A percentile compares a stretch with the other conserved stretches of the same genome.
Conservation (phyloP, 2,797 vertebrate species). For the Poecilia picta region DNA sequence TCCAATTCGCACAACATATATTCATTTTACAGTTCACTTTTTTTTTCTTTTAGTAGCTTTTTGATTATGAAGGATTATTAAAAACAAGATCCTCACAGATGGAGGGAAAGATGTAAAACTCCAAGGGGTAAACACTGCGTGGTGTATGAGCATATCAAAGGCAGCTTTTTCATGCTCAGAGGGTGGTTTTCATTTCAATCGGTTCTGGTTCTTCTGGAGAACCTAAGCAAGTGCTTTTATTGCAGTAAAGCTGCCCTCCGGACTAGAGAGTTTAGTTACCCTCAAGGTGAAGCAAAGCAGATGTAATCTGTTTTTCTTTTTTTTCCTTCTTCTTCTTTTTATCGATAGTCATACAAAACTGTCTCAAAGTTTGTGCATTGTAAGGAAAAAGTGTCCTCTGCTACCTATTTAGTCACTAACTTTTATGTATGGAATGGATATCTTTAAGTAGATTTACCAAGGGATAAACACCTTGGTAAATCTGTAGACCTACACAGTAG, state of each 20-base stretch:
- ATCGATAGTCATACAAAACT: not conserved
- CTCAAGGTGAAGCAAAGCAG: conserved; percentile 1
- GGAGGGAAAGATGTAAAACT: conserved; percentile 2
- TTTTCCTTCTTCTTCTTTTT: not conserved
- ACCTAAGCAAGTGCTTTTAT: not conserved
- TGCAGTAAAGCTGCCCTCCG: not conserved
- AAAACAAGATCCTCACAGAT: conserved; percentile 6
- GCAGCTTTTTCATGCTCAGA: conserved; percentile 4
- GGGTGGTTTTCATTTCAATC: not conserved
- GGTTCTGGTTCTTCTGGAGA: not conserved
- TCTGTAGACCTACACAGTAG: not conserved
- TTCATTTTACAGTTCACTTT: not conserved
- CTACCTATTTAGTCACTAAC: not conserved
- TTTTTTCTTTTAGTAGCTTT: not conserved
- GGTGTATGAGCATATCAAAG: not conserved
- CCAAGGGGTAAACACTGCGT: not conserved
- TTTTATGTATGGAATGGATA: not conserved
- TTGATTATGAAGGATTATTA: not conserved
- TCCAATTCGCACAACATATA: not conserved
- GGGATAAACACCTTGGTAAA: no score
- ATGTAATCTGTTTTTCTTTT: not conserved
- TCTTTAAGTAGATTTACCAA: not conserved
- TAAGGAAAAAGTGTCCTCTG: not conserved
- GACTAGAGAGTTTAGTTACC: not conserved
- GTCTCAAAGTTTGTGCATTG: not conserved